Conservation (phyloP, 2,888 invertebrate species). For the Odontothrips loti region DNA sequence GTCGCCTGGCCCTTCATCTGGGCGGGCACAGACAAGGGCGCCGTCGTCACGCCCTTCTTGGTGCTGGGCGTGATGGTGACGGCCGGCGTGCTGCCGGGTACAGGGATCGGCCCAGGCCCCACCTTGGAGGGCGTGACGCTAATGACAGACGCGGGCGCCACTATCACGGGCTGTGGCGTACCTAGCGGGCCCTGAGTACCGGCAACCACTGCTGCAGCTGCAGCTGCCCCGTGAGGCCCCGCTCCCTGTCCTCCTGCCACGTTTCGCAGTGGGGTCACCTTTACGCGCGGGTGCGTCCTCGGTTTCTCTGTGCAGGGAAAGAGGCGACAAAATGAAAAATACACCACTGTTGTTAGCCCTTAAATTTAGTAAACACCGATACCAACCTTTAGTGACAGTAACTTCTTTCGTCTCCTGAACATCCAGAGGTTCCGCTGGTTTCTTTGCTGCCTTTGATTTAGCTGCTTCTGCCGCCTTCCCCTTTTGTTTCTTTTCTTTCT, state of each 20-base stretch:
- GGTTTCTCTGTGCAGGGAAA: constrained; percentile 29
- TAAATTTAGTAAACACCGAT: constrained; percentile 42
- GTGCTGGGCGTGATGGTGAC: constrained; percentile 11
- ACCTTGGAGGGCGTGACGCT: neutral
- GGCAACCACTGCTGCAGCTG: neutral
- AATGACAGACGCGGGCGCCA: neutral
- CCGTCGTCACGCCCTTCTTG: neutral
- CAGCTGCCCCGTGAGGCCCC: neutral
- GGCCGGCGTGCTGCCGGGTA: neutral
- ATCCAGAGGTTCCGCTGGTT: constrained; percentile 46
- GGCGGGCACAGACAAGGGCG: neutral
- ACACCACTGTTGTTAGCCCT: neutral
- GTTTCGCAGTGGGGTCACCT: constrained; percentile 2
- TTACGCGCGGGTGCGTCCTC: constrained; percentile 42
- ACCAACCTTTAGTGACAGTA: constrained; percentile 41
- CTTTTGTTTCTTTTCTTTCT: constrained; percentile 38
- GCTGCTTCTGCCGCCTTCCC: constrained; percentile 49
- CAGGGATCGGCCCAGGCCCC: neutral
- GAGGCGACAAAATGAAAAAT: neutral
- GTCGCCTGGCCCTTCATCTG: neutral
- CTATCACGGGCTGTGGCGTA: neutral
- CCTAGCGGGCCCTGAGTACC: neutral
- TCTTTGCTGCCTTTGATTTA: constrained; percentile 38
- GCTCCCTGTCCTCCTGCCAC: neutral
- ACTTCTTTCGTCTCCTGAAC: constrained; percentile 45